Evolutionary conservation across 2,888 invertebrate genomes (phyloP).

Genomic region (Harpalus rubripes): DNA sequence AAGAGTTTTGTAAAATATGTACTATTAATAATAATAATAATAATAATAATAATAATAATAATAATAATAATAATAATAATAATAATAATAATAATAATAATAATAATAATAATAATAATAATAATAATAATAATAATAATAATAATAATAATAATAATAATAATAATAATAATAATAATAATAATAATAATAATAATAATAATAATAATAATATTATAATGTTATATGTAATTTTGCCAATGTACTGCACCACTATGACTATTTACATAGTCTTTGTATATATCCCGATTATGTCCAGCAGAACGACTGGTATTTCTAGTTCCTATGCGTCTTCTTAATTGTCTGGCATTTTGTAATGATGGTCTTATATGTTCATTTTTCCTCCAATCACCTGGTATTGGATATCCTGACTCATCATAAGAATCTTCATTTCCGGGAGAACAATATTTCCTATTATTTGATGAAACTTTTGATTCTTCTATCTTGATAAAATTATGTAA

Average conservation of each 20-base stretch:
- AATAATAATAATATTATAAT: no score
- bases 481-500: constrained; percentile 43
- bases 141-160: no score
- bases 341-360: neutral
- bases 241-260: neutral
- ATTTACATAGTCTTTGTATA: constrained; percentile 7
- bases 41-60: no score
- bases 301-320: constrained; percentile 12
- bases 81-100: no score
- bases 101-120: no score
- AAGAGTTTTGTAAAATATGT: no score
- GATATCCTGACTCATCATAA: neutral
- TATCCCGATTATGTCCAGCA: neutral
- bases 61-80: no score
- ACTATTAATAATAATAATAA: no score
- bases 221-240: constrained; percentile 1
- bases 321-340: constrained; percentile 22
- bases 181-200: no score
- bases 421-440: neutral
- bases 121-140: no score
- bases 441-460: constrained; percentile 5
- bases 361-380: neutral
- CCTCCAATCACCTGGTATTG: constrained; percentile 19
- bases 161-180: no score
- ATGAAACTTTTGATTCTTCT: neutral